A percentile compares a stretch with the other conserved stretches of the same genome.
Conservation (phyloP, 2,888 invertebrate genomes). For the Odontocerum albicorne region DNA sequence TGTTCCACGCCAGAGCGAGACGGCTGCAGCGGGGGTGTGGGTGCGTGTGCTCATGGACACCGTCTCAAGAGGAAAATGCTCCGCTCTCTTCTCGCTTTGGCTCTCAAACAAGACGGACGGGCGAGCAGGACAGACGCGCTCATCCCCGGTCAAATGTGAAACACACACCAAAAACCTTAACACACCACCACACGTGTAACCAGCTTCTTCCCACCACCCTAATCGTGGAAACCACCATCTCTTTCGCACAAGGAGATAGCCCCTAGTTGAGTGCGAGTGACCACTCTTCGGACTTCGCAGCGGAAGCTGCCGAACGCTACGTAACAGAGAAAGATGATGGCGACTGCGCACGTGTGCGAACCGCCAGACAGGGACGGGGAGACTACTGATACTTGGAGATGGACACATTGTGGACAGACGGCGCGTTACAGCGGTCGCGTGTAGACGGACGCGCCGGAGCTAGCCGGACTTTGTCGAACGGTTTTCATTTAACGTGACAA, state of each 20-base stretch:
- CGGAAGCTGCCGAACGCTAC: slow-evolving; percentile 26
- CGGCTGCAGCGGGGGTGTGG: slow-evolving; percentile 9
- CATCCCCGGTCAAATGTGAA: slow-evolving; percentile 34
- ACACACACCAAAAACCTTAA: slow-evolving; percentile 18
- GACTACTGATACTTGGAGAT: slow-evolving; percentile 9
- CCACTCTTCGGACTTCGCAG: slow-evolving; percentile 25
- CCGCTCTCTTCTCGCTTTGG: slow-evolving; percentile 11
- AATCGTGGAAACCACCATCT: slow-evolving; percentile 11
- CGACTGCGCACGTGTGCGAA: slow-evolving; percentile 22
- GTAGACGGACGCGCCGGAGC: slow-evolving; percentile 58
- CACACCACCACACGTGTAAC: not conserved
- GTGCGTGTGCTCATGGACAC: slow-evolving; percentile 27
- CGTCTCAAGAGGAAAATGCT: slow-evolving; percentile 29
- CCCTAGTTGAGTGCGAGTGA: slow-evolving; percentile 19
- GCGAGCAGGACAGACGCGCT: slow-evolving; percentile 23
- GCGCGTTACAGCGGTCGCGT: slow-evolving; percentile 61
- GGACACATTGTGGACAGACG: slow-evolving; percentile 55
- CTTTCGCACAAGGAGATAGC: slow-evolving; percentile 14
- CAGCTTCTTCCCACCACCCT: too few relatives aligned
- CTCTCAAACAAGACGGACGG: not conserved
- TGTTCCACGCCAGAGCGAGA: slow-evolving; percentile 22
- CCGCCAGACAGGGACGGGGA: slow-evolving; percentile 18
- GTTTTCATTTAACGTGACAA: slow-evolving; percentile 6
- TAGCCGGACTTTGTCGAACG: slow-evolving; percentile 40
- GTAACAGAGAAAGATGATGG: slow-evolving; percentile 20